phyloP scores from a whole-genome alignment of 1,140 invertebrate genomes.

The Heliconius eleuchia region DNA sequence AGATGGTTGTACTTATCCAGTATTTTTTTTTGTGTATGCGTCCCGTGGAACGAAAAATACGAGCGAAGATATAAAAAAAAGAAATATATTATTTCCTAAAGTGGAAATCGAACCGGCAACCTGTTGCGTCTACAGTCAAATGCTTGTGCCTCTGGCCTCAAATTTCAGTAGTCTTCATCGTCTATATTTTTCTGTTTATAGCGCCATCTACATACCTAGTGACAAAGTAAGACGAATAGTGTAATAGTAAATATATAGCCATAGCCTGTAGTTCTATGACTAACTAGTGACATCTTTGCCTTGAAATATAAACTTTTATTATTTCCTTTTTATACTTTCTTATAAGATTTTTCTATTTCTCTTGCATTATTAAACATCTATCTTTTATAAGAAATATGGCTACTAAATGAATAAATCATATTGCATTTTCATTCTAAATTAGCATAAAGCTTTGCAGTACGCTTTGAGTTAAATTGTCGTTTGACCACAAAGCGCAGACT shows the following conservation, averaged over 20 bases:
- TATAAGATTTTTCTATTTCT: neutral
- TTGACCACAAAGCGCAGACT: slow-evolving; percentile 49
- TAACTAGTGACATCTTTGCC: neutral
- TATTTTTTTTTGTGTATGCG: too few relatives aligned
- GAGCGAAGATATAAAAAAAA: too few relatives aligned
- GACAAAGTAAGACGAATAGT: neutral
- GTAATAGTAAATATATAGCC: neutral
- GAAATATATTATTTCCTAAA: too few relatives aligned
- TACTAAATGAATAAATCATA: slow-evolving; percentile 8
- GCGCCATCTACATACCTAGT: neutral
- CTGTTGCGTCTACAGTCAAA: too few relatives aligned
- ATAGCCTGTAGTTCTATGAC: neutral
- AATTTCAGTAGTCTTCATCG: too few relatives aligned
- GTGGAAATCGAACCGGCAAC: too few relatives aligned
- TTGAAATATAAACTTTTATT: neutral
- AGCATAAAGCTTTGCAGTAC: slow-evolving; percentile 17
- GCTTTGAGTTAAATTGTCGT: slow-evolving; percentile 45
- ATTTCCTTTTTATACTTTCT: neutral
- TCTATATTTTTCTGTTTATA: neutral
- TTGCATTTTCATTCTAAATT: slow-evolving; percentile 3
- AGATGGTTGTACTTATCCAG: too few relatives aligned
- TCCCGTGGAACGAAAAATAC: too few relatives aligned
- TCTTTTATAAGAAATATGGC: neutral
- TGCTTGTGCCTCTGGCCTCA: too few relatives aligned
- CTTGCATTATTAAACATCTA: too few relatives aligned